A percentile compares a stretch with the other conserved stretches of the same genome.
These are phyloP conservation scores for Lucinisca nassula DNA, from an alignment of 2,888 invertebrate species.

Conservation along the genomic window DNA sequence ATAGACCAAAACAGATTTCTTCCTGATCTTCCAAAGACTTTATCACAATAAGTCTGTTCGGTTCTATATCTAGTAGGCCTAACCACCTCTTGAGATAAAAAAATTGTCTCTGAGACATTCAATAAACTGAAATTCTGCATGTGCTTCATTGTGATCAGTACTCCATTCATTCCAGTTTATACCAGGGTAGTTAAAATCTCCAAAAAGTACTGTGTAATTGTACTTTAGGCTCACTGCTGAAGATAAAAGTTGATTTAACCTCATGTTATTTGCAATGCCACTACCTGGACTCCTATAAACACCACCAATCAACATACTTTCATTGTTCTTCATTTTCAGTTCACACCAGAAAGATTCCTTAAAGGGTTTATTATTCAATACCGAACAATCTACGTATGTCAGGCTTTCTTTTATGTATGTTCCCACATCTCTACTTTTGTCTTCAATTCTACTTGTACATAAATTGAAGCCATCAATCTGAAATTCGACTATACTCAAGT, in stretches of 20 bases:
- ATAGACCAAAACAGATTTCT: too few species aligned
- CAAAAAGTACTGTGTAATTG: background rate
- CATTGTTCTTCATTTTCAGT: background rate
- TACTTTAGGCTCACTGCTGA: background rate
- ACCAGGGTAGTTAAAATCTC: slow-evolving; percentile 27
- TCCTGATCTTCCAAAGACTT: too few species aligned
- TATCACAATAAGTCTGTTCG: background rate
- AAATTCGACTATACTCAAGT: background rate
- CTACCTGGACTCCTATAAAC: slow-evolving; percentile 7
- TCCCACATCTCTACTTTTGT: background rate
- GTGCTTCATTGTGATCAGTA: slow-evolving; percentile 2
- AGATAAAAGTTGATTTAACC: background rate
- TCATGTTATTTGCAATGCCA: background rate
- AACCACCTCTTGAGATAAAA: background rate
- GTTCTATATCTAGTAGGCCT: background rate
- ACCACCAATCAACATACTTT: background rate
- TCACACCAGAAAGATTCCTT: slow-evolving; percentile 6
- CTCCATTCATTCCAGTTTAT: slow-evolving; percentile 16
- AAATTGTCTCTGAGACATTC: slow-evolving; percentile 13
- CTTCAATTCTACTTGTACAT: background rate
- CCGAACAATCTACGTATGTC: background rate
- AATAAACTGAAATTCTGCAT: background rate
- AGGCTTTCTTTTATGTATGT: background rate
- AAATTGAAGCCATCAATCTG: background rate
- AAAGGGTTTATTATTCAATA: background rate